These are phyloP conservation scores for Callipepla squamata DNA, from an alignment of 2,113 vertebrate genomes.

Conservation along the genomic window DNA sequence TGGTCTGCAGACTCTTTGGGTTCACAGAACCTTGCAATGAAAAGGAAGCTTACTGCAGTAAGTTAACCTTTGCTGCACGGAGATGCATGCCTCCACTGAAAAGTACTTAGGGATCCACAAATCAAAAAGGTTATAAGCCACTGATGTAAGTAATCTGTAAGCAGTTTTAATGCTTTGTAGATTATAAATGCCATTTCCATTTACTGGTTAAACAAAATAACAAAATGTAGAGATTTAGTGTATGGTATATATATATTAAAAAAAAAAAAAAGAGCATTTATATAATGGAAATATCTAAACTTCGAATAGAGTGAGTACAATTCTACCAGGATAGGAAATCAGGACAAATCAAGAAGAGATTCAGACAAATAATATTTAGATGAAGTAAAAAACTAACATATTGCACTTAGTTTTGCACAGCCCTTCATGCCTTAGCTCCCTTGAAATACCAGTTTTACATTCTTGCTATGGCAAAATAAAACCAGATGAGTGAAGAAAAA, in stretches of 20 bases:
- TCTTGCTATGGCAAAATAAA: neutral
- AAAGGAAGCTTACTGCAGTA: constrained; percentile 41
- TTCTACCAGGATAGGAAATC: neutral
- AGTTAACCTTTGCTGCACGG: constrained; percentile 44
- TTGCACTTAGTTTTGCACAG: neutral
- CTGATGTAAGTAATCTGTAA: constrained; percentile 19
- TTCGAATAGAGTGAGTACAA: neutral
- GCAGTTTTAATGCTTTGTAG: constrained; percentile 30
- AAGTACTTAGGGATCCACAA: constrained; percentile 54
- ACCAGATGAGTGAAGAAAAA: neutral
- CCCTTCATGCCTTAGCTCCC: neutral
- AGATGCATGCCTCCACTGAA: constrained; percentile 14
- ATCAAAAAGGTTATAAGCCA: constrained; percentile 55
- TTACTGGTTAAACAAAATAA: constrained; percentile 21
- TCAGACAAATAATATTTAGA: neutral
- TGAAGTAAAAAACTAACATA: neutral
- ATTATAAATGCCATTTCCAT: constrained; percentile 11
- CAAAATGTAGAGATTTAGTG: neutral
- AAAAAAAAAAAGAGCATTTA: neutral
- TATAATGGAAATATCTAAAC: neutral
- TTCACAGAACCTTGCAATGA: constrained; percentile 25
- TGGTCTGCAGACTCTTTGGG: constrained; percentile 41
- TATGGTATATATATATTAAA: neutral
- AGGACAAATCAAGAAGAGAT: neutral
- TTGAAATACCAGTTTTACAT: neutral